A percentile compares a stretch with the other conserved stretches of the same genome.
phyloP scores from a whole-genome alignment of 2,797 vertebrate species.

The Trachops cirrhosus region DNA sequence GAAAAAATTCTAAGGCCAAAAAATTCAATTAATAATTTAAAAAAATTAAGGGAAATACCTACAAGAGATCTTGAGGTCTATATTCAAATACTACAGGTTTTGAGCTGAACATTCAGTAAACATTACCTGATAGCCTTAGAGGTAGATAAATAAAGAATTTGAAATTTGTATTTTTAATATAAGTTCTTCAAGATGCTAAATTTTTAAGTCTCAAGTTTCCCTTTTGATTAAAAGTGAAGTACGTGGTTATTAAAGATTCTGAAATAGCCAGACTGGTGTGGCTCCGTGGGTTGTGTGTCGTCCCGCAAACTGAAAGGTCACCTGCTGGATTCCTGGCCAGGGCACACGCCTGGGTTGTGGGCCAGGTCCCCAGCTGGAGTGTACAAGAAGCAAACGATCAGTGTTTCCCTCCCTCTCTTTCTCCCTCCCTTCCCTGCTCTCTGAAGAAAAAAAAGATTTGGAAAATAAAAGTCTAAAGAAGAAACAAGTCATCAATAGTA shows the following conservation, averaged over 20 bases:
- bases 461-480: slow-evolving; percentile 36
- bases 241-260: background rate
- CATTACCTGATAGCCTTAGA: background rate
- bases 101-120: background rate
- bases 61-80: background rate
- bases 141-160: background rate
- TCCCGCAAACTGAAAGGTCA: too few relatives aligned
- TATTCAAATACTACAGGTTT: background rate
- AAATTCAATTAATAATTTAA: slow-evolving; percentile 9
- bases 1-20: slow-evolving; percentile 27
- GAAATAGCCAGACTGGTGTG: background rate
- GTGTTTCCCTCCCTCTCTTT: too few relatives aligned
- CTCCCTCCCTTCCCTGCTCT: too few relatives aligned
- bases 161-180: background rate
- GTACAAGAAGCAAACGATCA: too few relatives aligned
- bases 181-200: slow-evolving; percentile 3
- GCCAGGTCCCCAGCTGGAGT: too few relatives aligned
- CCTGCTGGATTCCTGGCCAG: too few relatives aligned
- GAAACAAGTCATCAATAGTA: background rate
- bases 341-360: too few relatives aligned
- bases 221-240: slow-evolving; percentile 9
- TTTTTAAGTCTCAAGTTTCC: slow-evolving; percentile 14
- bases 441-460: background rate
- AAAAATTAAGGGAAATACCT: background rate
- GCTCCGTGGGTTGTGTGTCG: too few relatives aligned